Evolutionary conservation across 30 jellyfish, hydroid and myxozoan species (phyloP).

Genomic region (Turritopsis dohrnii): DNA sequence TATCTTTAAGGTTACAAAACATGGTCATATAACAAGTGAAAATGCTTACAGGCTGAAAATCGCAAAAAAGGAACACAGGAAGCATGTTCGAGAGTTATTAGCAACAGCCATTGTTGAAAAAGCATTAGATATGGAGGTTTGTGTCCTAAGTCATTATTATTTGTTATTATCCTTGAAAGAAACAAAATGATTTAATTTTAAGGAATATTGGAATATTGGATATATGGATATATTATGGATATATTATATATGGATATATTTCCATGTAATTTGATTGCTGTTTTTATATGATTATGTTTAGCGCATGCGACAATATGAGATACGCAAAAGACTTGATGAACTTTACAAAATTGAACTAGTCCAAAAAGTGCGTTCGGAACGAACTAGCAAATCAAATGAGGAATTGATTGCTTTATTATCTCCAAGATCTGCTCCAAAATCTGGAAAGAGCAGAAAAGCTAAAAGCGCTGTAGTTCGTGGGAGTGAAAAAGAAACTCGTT

Average conservation of each 20-base stretch:
- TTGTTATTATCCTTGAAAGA: too few species aligned
- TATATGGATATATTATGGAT: too few species aligned
- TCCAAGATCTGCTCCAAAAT: constrained; percentile 37
- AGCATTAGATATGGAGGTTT: constrained; percentile 83
- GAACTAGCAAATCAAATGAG: constrained; percentile 30
- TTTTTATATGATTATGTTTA: too few species aligned
- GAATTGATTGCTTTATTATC: constrained; percentile 49
- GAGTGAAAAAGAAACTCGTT: constrained; percentile 12
- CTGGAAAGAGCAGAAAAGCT: constrained; percentile 30
- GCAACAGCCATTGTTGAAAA: constrained; percentile 94
- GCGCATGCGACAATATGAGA: constrained; percentile 83
- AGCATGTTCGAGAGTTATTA: constrained; percentile 71
- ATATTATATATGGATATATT: neutral
- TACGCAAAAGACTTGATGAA: constrained; percentile 70
- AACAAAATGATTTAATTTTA: too few species aligned
- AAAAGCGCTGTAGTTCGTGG: constrained; percentile 32
- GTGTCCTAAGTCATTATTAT: too few species aligned
- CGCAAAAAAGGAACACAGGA: constrained; percentile 84
- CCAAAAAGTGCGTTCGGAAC: constrained; percentile 40
- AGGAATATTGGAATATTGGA: too few species aligned
- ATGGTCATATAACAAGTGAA: constrained; percentile 65
- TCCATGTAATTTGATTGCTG: neutral
- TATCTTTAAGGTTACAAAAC: constrained; percentile 55
- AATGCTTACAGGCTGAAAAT: constrained; percentile 57
- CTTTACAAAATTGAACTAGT: constrained; percentile 78